Evolutionary conservation across 2,797 vertebrate species (phyloP), one percentile per base, ranked within the genome.

Genomic region (Florisuga fusca): DNA sequence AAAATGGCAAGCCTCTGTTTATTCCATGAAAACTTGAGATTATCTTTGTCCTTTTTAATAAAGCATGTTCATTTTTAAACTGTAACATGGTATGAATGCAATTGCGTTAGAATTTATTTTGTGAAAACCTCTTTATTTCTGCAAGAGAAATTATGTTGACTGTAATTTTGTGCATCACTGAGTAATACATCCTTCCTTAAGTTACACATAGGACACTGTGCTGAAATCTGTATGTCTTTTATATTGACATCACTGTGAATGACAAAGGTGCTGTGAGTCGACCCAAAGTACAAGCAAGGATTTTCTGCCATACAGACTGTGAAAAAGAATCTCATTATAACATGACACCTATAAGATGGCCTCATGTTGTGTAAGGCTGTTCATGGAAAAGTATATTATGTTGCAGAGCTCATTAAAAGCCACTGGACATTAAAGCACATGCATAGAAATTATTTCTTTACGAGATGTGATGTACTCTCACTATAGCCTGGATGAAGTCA

Each of bases 401-500:
- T 21, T 79, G 23, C 43, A 81, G 71, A 69, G 7, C 16, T 76
- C 29, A 38, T 59, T 45, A 34, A 61, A 77, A 92, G 43, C 17
- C 58, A 63, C 21, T 84, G 48, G 31, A 16, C 48, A 25, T 54
- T 50, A 68, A 78, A 41, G 19, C 59, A 22, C 29, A 33, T 58
- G 21, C 51, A 38, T 66, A 43, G 34, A 84, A 94, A 88, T 67
- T 66, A 50, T 74, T 92, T 91, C 34, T 66, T 48, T 83, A 21
- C 68, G 87, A 73, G 87, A 90, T 79, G 41, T 3, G 0, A 48
- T 43, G n/a, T 81, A 90, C 45, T 88, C 91, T 68, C 31, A 71
- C 66, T 33, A 8, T 73, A 92, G 91, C 53, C 29, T 87, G 90
- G 76, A 89, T 95, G 63, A 94, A 91, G 63, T 84, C 69, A 76